These are phyloP conservation scores for Muscina levida DNA, from an alignment of 2,888 invertebrate genomes.

Conservation along the genomic window DNA sequence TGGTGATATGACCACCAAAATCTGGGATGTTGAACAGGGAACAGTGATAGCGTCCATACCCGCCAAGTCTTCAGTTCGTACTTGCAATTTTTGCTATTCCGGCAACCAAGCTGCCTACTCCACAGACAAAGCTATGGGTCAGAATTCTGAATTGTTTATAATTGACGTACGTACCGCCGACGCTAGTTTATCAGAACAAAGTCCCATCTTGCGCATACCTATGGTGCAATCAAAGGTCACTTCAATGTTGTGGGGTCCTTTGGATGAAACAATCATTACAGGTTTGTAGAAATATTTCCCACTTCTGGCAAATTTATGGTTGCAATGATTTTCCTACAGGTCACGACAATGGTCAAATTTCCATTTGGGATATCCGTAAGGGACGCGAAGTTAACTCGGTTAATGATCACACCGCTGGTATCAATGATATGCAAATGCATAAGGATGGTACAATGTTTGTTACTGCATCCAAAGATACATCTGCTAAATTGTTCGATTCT, in stretches of 20 bases:
- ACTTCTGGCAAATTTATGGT: not conserved
- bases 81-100: constrained; percentile 95
- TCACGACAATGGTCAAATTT: constrained; percentile 95
- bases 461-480: constrained; percentile 97
- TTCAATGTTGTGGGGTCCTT: constrained; percentile 94
- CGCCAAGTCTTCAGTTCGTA: constrained; percentile 93
- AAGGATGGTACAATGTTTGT: constrained; percentile 97
- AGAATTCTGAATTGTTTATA: constrained; percentile 93
- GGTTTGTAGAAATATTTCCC: constrained; percentile 76
- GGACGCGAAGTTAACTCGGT: constrained; percentile 89
- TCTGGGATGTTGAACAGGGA: constrained; percentile 96
- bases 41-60: constrained; percentile 88
- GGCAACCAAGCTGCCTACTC: constrained; percentile 95
- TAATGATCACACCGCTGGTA: constrained; percentile 90
- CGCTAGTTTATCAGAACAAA: constrained; percentile 84
- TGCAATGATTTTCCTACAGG: constrained; percentile 77
- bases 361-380: constrained; percentile 95
- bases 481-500: constrained; percentile 96
- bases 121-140: constrained; percentile 95
- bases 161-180: constrained; percentile 90
- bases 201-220: constrained; percentile 89
- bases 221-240: constrained; percentile 92
- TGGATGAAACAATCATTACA: constrained; percentile 94
- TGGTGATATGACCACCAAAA: constrained; percentile 93
- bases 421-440: constrained; percentile 98